These are phyloP conservation scores for Tetrao urogallus DNA, from an alignment of 2,113 vertebrate genomes.

Conservation along the genomic window DNA sequence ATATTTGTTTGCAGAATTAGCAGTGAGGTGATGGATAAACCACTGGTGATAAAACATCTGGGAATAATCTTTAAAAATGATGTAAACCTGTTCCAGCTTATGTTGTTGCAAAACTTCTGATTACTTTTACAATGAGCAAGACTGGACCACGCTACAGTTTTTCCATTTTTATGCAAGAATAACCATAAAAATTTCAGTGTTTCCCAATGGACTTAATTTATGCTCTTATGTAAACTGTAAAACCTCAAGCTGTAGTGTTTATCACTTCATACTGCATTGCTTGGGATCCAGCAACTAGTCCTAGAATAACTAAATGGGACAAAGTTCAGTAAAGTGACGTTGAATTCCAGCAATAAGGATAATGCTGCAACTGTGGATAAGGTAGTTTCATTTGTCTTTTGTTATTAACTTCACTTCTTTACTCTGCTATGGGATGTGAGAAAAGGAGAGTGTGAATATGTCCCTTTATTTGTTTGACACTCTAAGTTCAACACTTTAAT, in stretches of 20 bases:
- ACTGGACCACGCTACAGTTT: neutral
- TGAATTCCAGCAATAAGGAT: neutral
- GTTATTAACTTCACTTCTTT: neutral
- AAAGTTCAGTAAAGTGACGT: neutral
- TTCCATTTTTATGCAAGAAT: neutral
- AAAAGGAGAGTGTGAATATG: neutral
- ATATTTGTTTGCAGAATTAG: neutral
- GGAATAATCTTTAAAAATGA: neutral
- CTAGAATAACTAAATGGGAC: neutral
- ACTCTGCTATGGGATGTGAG: neutral
- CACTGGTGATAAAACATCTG: neutral
- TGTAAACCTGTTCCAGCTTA: neutral
- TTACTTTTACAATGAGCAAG: neutral
- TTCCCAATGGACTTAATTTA: neutral
- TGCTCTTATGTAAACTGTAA: neutral
- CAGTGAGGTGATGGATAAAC: neutral
- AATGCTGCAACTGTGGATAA: rapidly evolving
- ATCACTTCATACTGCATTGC: neutral
- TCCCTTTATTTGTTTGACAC: neutral
- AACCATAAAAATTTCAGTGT: neutral
- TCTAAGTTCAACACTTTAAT: neutral
- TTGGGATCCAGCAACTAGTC: neutral
- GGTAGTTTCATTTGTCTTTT: neutral
- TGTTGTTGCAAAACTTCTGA: neutral
- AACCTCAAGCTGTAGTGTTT: neutral